Evolutionary conservation across 1,140 invertebrate genomes (phyloP), one percentile per base, ranked within the genome.

Genomic region (Tetramorium simillimum): DNA sequence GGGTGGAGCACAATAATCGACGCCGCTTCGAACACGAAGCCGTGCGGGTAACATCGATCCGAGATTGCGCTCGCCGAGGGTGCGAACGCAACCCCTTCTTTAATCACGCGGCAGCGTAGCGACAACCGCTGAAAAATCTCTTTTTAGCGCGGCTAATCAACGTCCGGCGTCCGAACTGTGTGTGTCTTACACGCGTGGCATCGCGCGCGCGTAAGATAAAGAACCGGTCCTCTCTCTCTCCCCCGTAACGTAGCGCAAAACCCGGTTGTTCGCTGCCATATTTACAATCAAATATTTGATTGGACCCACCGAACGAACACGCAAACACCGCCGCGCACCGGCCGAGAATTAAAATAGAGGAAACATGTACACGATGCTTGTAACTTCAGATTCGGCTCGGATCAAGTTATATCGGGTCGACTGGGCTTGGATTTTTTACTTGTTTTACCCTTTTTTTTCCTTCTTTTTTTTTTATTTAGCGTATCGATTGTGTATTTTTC

Each of bases 1-100:
- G 76, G 56, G 70, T 63, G 89, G 37, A 33, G 58, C 58, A 60
- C 80, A 87, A 90, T 87, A 87, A 90, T 90, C 85, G 89, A 80
- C 86, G 53, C 73, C 81, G 33, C 69, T 75, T 80, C 72, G 69
- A 69, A 80, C 62, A 80, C 62, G 63, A 69, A 69, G 5, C 65
- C 65, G 65, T 40, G 43, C 76, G 77, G 16, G 67, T 62, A 46
- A 60, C 80, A 84, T 84, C 80, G 80, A 84, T 84, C 80, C 51
- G 46, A 43, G 43, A 78, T 24, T 40, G 37, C 28, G 53, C 37
- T 76, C 53, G n/a, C 33, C 60, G 43, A 43, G 43, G 37, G 28
- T 69, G 63, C 77, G 28, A 69, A 69, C n/a, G 46, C n/a, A 33
- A 33, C 18, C 24, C 10, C 18, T 28, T 43, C 53, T 58, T 43